phyloP scores from a whole-genome alignment of 2,113 vertebrate genomes.

The Hippocampus barbouri region DNA sequence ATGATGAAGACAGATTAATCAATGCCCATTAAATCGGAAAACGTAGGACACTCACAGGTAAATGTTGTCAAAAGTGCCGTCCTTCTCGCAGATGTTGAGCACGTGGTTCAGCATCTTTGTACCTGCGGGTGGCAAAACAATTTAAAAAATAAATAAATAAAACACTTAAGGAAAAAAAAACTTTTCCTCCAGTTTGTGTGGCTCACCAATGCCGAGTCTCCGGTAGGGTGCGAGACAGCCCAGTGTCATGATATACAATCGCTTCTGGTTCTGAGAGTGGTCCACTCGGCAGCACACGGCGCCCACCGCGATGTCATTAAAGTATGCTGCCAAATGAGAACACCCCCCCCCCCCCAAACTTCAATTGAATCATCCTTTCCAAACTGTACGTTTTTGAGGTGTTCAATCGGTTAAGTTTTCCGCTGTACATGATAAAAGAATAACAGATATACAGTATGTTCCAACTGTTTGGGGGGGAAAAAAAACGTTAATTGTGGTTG shows the following conservation, averaged over 20 bases:
- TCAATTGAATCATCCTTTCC: neutral
- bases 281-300: constrained; percentile 98
- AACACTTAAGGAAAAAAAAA: neutral
- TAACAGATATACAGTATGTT: too few relatives aligned
- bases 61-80: constrained; percentile 99
- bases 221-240: constrained; percentile 98
- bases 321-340: constrained; percentile 81
- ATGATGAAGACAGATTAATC: neutral
- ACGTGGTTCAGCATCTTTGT: constrained; percentile 99
- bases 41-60: constrained; percentile 87
- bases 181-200: neutral
- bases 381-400: too few relatives aligned
- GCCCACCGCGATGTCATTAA: constrained; percentile 98
- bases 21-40: neutral
- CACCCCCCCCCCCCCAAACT: too few relatives aligned
- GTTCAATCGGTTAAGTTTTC: too few relatives aligned
- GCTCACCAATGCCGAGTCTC: constrained; percentile 96
- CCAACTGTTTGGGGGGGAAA: neutral
- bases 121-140: constrained; percentile 67
- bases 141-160: neutral
- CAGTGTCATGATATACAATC: constrained; percentile 99
- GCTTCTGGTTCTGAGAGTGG: constrained; percentile 98
- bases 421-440: too few relatives aligned
- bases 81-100: constrained; percentile 99
- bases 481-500: neutral